These are phyloP conservation scores for Tangara arthus DNA, from an alignment of 2,797 vertebrate genomes.

Conservation along the genomic window DNA sequence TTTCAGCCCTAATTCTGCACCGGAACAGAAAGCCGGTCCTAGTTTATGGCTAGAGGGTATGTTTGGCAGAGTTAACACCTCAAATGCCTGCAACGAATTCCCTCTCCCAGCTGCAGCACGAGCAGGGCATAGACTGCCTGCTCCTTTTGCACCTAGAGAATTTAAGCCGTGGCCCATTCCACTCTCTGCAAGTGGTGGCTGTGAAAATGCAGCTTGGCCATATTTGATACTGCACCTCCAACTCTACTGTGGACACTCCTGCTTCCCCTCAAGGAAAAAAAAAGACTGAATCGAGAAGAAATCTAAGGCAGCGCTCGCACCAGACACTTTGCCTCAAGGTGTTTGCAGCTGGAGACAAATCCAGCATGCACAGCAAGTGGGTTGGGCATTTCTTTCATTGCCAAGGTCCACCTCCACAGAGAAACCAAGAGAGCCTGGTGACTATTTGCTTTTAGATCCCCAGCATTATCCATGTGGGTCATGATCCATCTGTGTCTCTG, in stretches of 20 bases:
- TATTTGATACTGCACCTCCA: not conserved
- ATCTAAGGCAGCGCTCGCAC: not conserved
- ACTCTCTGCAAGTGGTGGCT: not conserved
- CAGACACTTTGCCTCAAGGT: not conserved
- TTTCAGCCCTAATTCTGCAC: not conserved
- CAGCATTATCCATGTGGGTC: not conserved
- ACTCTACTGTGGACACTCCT: not conserved
- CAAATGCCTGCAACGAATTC: not conserved
- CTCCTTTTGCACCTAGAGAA: not conserved
- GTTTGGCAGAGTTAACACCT: not conserved
- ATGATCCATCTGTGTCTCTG: not conserved
- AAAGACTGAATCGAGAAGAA: not conserved
- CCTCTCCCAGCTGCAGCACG: not conserved
- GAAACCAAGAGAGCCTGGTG: not conserved
- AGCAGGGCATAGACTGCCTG: not conserved
- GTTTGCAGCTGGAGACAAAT: not conserved
- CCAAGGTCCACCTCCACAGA: not conserved
- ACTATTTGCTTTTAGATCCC: not conserved
- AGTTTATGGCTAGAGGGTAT: not conserved
- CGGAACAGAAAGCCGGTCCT: not conserved
- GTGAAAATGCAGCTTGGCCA: not conserved
- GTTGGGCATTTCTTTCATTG: not conserved
- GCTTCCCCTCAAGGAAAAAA: not conserved
- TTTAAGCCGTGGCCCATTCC: not conserved
- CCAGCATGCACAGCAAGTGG: not conserved